Percentiles rank a stretch among this genome's conserved stretches.
Conservation (phyloP, 2,888 invertebrate species). For the Pristionchus japonicus region DNA sequence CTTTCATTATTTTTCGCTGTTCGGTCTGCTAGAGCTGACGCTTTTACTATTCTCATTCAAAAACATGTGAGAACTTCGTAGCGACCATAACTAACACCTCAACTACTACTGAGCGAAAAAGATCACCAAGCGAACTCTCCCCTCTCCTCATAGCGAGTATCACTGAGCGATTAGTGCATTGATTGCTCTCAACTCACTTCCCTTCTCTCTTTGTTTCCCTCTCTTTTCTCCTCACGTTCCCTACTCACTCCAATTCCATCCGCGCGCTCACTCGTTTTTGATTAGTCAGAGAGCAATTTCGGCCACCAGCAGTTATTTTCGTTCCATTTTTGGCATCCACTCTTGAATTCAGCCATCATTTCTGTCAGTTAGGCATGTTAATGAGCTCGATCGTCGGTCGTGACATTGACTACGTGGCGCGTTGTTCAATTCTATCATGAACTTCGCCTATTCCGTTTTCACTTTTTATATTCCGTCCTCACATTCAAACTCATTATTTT, state of each 20-base stretch:
- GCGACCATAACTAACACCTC: neutral
- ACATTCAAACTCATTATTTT: no score
- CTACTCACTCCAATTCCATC: neutral
- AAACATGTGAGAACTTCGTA: neutral
- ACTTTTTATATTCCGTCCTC: no score
- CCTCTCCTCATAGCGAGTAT: slow-evolving; percentile 3
- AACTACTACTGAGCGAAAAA: no score
- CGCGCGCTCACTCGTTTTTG: neutral
- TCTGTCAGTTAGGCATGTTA: neutral
- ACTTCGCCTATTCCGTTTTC: no score
- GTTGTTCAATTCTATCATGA: no score
- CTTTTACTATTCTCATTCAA: neutral
- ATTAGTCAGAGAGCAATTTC: neutral
- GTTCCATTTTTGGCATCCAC: neutral
- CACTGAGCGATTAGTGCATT: neutral
- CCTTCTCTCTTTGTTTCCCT: neutral
- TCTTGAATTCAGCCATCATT: neutral
- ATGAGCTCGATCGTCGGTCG: no score
- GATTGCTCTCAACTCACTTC: neutral
- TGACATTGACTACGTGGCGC: no score
- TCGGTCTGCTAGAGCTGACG: no score
- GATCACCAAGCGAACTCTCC: neutral
- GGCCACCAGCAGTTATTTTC: neutral
- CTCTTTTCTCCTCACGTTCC: neutral
- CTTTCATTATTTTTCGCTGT: no score